Evolutionary conservation across 2,113 vertebrate species (phyloP).

Genomic region (Lepus americanus): DNA sequence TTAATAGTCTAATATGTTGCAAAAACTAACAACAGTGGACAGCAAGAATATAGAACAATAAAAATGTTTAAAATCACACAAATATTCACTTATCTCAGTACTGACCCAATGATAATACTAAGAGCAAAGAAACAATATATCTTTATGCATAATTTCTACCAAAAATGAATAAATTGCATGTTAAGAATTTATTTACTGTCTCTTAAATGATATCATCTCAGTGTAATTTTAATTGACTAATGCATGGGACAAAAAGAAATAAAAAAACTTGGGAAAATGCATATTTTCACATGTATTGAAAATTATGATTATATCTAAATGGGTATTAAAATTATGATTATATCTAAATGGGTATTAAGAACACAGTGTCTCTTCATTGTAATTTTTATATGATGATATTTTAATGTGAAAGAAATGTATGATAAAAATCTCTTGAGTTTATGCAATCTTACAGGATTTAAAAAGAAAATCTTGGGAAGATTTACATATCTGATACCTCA

Average conservation of each 20-base stretch:
- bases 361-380: no score
- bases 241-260: neutral
- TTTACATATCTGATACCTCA: neutral
- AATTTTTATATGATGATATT: neutral
- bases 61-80: neutral
- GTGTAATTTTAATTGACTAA: neutral
- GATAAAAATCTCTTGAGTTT: neutral
- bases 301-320: neutral
- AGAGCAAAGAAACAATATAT: neutral
- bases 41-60: neutral
- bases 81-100: neutral
- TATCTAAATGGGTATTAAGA: no score
- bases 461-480: neutral
- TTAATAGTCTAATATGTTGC: neutral
- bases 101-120: neutral
- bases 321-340: neutral
- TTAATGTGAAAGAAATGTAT: neutral
- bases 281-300: neutral
- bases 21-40: neutral
- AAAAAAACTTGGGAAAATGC: neutral
- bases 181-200: neutral
- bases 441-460: neutral
- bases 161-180: neutral
- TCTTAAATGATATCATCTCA: neutral
- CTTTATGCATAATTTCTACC: neutral